phyloP scores from a whole-genome alignment of 2,113 vertebrate genomes.

The Heterochromis multidens region DNA sequence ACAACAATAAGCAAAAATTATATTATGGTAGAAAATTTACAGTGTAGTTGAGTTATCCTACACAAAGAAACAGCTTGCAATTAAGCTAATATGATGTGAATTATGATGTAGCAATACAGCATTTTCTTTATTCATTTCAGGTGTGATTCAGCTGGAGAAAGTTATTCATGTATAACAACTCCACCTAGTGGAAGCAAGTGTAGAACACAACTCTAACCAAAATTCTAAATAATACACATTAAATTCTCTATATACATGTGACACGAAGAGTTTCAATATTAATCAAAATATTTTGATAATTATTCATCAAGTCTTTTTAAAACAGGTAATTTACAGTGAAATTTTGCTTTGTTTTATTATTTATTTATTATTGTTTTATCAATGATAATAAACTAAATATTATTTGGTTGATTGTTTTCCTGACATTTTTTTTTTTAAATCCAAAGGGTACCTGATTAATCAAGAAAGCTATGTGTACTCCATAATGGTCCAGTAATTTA shows the following conservation, averaged over 20 bases:
- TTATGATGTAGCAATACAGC: background rate
- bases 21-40: background rate
- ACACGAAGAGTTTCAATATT: background rate
- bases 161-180: background rate
- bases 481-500: background rate
- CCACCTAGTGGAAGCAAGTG: background rate
- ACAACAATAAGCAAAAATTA: background rate
- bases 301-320: background rate
- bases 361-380: background rate
- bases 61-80: background rate
- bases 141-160: background rate
- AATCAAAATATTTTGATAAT: background rate
- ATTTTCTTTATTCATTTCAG: background rate
- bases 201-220: background rate
- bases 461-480: background rate
- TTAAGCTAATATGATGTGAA: background rate
- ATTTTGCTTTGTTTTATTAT: background rate
- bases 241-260: fast-evolving
- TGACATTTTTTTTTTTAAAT: fast-evolving
- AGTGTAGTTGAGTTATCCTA: background rate
- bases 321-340: background rate
- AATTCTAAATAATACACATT: background rate
- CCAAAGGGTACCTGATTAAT: no score
- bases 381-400: background rate
- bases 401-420: background rate